A percentile compares a stretch with the other conserved stretches of the same genome.
Conservation (phyloP, 1,140 invertebrate genomes). For the Ceratina calcarata region DNA sequence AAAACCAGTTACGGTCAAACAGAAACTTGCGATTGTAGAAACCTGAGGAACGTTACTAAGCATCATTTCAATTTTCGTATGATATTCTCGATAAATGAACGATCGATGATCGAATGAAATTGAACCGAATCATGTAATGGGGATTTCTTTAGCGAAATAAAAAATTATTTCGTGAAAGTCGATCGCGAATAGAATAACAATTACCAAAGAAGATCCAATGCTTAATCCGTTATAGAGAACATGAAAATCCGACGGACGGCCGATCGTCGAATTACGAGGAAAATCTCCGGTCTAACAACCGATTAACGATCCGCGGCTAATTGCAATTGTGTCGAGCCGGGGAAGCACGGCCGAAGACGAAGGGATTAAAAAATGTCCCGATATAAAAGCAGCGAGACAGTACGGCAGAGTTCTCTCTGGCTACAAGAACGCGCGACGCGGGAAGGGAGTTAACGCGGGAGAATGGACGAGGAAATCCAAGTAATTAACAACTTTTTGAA, state of each 20-base stretch:
- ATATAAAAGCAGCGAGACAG: slow-evolving; percentile 63
- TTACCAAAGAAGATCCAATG: neutral
- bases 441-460: slow-evolving; percentile 60
- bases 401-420: slow-evolving; percentile 24
- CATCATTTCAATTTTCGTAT: no score
- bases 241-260: slow-evolving; percentile 25
- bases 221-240: slow-evolving; percentile 46
- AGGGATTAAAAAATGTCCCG: slow-evolving; percentile 69
- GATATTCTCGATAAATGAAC: no score
- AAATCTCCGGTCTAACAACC: slow-evolving; percentile 61
- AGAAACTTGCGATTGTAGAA: neutral
- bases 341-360: slow-evolving; percentile 53
- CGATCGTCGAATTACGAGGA: slow-evolving; percentile 60
- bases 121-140: no score
- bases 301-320: slow-evolving; percentile 69
- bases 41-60: neutral
- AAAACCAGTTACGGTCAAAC: neutral
- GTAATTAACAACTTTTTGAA: slow-evolving; percentile 82
- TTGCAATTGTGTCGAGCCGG: slow-evolving; percentile 65
- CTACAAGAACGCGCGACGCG: slow-evolving; percentile 55
- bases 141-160: neutral
- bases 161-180: slow-evolving; percentile 12
- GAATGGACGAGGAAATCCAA: slow-evolving; percentile 76
- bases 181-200: slow-evolving; percentile 4
- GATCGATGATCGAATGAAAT: no score